Conservation (phyloP, 2,113 vertebrate species). For the Vombatus ursinus region DNA sequence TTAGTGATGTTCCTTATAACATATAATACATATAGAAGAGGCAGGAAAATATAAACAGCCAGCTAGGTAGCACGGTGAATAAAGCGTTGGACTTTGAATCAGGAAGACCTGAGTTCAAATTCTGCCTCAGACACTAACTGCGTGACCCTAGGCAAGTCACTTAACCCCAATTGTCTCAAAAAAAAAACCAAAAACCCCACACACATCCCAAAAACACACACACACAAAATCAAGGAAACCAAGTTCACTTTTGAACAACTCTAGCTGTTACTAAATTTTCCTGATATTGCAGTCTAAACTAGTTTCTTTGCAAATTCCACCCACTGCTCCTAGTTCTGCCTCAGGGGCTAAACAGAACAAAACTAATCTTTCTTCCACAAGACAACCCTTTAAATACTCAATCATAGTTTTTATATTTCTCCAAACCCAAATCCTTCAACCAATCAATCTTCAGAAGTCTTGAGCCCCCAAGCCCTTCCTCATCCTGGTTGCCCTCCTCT, state of each 20-base stretch:
- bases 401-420: too few relatives aligned
- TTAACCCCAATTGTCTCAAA: background rate
- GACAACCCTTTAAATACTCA: background rate
- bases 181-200: too few relatives aligned
- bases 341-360: background rate
- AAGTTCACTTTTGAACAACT: background rate
- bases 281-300: background rate
- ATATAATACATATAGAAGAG: background rate
- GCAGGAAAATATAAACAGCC: background rate
- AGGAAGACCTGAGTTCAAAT: background rate
- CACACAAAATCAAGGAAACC: too few relatives aligned
- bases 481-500: background rate
- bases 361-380: background rate
- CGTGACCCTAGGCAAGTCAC: background rate
- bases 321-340: background rate
- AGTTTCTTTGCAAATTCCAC: background rate
- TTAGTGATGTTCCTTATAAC: background rate
- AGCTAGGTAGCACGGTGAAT: background rate
- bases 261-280: background rate
- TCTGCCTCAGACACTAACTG: background rate
- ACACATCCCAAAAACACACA: too few relatives aligned
- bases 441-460: background rate
- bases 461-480: too few relatives aligned
- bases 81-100: background rate
- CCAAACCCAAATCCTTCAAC: background rate